Evolutionary conservation across 2,888 invertebrate species (phyloP), one percentile per base, ranked within the genome.

Genomic region (Melieria omissa): DNA sequence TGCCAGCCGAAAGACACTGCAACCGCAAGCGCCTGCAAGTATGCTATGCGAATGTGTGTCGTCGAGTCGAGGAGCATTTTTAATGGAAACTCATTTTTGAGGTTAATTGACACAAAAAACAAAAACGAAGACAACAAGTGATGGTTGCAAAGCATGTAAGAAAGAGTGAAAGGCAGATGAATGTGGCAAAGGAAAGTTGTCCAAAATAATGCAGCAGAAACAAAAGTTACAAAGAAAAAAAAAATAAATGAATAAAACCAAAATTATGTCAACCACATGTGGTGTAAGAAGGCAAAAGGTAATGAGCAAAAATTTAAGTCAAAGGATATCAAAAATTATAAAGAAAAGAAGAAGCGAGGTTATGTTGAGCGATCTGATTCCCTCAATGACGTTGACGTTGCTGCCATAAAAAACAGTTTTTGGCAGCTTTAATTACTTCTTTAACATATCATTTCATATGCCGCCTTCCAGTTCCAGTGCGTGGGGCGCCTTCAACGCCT

Each of bases 61-160:
- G 72, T 63, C 72, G 74, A 62, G 74, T 75, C 71, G 64, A 60
- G 74, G 74, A 29, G 75, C 72, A 78, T 74, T 75, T 78, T 78
- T 77, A 76, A 78, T 78, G 76, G 74, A 73, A 78, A 73, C 74
- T 73, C 73, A 74, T 71, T 67, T 77, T 71, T 72, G 71, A 74
- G 74, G 74, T 77, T 77, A 75, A 76, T 78, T 75, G 75, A 73
- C 71, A 76, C 67, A 74, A 75, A 66, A 75, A 75, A 46, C 3
- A 16, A 70, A 45, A 47, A 49, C 29, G 41, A 45, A 63, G 63
- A 47, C 45, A 63, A 63, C 42, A 64, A 68, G 52, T 29, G 61
- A 14, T 45, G 49, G 44, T 12, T 61, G 46, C 10, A 52, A 16
- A 49, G 12, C 10, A 10, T 4, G 14, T 49, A 58, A 10, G 8